These are phyloP conservation scores for Drosophila orena DNA, from an alignment of 1,140 invertebrate species.

Conservation along the genomic window DNA sequence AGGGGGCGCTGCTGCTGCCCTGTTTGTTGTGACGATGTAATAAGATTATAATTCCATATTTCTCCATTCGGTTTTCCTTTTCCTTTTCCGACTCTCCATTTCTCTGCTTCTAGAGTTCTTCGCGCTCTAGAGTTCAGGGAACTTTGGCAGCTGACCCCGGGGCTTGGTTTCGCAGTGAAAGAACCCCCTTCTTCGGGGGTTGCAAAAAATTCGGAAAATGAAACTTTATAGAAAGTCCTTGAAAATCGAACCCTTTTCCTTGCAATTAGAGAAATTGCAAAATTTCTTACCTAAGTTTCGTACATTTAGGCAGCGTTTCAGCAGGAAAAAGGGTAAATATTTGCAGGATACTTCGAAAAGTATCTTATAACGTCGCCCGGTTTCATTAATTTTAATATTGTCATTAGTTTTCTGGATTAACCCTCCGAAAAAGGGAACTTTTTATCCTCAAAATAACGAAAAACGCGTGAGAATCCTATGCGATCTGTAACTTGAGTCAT, in stretches of 20 bases:
- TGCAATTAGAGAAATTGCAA: constrained; percentile 33
- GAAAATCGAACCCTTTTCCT: constrained; percentile 45
- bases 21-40: constrained; percentile 81
- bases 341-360: constrained; percentile 47
- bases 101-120: constrained; percentile 18
- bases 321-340: constrained; percentile 70
- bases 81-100: constrained; percentile 15
- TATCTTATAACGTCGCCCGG: constrained; percentile 53
- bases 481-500: constrained; percentile 64
- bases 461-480: constrained; percentile 62
- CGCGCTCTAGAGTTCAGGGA: constrained; percentile 53
- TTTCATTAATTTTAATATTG: constrained; percentile 81
- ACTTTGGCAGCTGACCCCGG: constrained; percentile 66
- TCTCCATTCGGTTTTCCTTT: constrained; percentile 38
- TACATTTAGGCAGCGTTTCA: constrained; percentile 57
- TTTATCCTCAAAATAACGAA: constrained; percentile 7
- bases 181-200: constrained; percentile 47
- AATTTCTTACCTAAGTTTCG: constrained; percentile 32
- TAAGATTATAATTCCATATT: constrained; percentile 82
- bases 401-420: constrained; percentile 61
- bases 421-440: constrained; percentile 27
- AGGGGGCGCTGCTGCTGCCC: constrained; percentile 50
- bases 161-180: constrained; percentile 27
- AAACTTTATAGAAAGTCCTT: constrained; percentile 35
- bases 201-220: constrained; percentile 46